These are phyloP conservation scores for Astyanax mexicanus DNA, from an alignment of 2,797 vertebrate genomes.

Conservation along the genomic window DNA sequence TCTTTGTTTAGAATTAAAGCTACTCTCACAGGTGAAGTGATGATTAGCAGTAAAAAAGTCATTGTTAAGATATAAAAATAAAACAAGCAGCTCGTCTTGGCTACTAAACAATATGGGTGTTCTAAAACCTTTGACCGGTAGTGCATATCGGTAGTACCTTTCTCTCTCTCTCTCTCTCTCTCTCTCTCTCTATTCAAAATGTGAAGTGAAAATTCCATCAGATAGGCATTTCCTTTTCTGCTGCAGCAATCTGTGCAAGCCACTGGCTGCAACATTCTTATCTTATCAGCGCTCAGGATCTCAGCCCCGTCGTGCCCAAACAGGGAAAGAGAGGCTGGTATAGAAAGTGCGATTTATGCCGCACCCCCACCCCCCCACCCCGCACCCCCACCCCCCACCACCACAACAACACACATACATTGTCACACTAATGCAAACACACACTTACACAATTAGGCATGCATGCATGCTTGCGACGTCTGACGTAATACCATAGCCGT, in stretches of 20 bases:
- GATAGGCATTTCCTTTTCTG: slow-evolving; percentile 79
- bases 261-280: slow-evolving; percentile 77
- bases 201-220: slow-evolving; percentile 80
- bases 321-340: slow-evolving; percentile 72
- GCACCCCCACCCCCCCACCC: slow-evolving; percentile 66
- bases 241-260: slow-evolving; percentile 70
- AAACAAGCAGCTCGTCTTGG: too few species aligned
- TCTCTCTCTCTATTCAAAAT: slow-evolving; percentile 74
- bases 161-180: slow-evolving; percentile 58
- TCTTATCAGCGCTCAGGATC: slow-evolving; percentile 80
- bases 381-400: slow-evolving; percentile 66
- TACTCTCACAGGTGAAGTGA: too few species aligned
- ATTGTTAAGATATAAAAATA: too few species aligned
- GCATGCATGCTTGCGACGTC: background rate
- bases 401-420: slow-evolving; percentile 39
- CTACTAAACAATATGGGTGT: too few species aligned
- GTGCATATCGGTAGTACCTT: too few species aligned
- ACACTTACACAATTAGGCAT: background rate
- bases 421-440: slow-evolving; percentile 5
- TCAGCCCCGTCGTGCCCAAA: slow-evolving; percentile 80
- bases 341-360: slow-evolving; percentile 68
- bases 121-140: too few species aligned
- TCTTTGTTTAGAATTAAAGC: too few species aligned
- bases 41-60: too few species aligned
- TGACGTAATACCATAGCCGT: slow-evolving; percentile 9